Conservation (phyloP, 2,888 invertebrate genomes). For the Oegoconia quadripuncta region DNA sequence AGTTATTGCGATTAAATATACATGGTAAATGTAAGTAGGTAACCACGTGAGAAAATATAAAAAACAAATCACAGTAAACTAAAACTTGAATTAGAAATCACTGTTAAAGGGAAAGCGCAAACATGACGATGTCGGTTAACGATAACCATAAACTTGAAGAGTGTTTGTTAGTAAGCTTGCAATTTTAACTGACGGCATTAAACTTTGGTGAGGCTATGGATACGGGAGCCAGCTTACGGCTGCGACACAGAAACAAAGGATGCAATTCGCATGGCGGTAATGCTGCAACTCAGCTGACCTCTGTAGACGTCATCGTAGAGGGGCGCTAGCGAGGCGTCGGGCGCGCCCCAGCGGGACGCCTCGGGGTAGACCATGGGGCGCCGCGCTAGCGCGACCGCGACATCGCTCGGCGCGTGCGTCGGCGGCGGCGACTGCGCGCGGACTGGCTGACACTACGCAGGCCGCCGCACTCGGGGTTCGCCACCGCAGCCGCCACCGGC, state of each 20-base stretch:
- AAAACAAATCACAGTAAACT: too few relatives aligned
- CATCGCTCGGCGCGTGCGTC: conserved; percentile 52
- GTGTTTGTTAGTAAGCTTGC: conserved; percentile 1
- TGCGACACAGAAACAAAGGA: conserved; percentile 12
- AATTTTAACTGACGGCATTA: background rate
- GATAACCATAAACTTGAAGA: too few relatives aligned
- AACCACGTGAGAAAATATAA: too few relatives aligned
- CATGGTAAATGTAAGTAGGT: too few relatives aligned
- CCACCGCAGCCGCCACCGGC: too few relatives aligned
- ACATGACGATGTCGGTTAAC: background rate
- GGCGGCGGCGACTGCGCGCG: conserved; percentile 68
- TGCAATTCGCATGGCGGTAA: conserved; percentile 30
- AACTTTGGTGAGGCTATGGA: conserved; percentile 4
- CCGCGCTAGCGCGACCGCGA: conserved; percentile 51
- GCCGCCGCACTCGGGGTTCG: too few relatives aligned
- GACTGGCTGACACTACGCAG: conserved; percentile 38
- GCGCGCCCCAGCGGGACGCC: conserved; percentile 79
- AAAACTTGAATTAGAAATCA: too few relatives aligned
- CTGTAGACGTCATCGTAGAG: conserved; percentile 83
- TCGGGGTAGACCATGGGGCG: conserved; percentile 82
- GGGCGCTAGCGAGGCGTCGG: conserved; percentile 81
- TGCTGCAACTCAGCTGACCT: conserved; percentile 74
- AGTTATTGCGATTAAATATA: too few relatives aligned
- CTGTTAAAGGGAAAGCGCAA: too few relatives aligned
- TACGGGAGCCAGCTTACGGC: conserved; percentile 7